Percentiles rank a stretch among this genome's conserved stretches.
phyloP scores from a whole-genome alignment of 2,888 invertebrate genomes.

The Endotricha flammealis region DNA sequence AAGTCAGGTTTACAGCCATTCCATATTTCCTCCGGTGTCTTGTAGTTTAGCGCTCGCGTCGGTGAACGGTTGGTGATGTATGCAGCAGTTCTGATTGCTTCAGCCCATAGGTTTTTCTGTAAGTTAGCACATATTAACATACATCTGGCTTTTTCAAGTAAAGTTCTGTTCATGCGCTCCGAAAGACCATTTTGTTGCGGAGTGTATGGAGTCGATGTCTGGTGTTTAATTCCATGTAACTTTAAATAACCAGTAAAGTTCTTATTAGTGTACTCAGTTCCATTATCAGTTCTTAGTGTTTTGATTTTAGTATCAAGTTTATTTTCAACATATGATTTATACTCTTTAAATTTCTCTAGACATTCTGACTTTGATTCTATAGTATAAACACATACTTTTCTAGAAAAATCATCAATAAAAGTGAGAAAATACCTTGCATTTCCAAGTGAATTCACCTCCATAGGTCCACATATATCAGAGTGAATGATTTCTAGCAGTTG shows the following conservation, averaged over 20 bases:
- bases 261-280: not conserved
- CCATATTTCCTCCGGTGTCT: constrained; percentile 11
- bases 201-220: not conserved
- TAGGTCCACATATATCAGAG: constrained; percentile 18
- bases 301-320: not conserved
- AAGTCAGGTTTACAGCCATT: constrained; percentile 9
- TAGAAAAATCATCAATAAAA: not conserved
- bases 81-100: constrained; percentile 3
- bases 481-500: constrained; percentile 16
- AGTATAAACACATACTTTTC: not conserved
- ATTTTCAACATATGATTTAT: not conserved
- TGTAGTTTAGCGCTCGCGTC: not conserved
- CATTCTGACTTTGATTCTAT: not conserved
- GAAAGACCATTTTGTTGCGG: not conserved
- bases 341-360: not conserved
- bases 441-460: constrained; percentile 12
- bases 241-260: not conserved
- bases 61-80: constrained; percentile 9
- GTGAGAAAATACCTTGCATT: not conserved
- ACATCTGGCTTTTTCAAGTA: not conserved
- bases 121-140: not conserved
- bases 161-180: not conserved
- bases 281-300: constrained; percentile 1
- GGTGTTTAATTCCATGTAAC: not conserved
- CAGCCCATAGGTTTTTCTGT: not conserved